Base-by-base conservation (phyloP, 1,140 invertebrate genomes). In the Batillaria attramentaria region DNA sequence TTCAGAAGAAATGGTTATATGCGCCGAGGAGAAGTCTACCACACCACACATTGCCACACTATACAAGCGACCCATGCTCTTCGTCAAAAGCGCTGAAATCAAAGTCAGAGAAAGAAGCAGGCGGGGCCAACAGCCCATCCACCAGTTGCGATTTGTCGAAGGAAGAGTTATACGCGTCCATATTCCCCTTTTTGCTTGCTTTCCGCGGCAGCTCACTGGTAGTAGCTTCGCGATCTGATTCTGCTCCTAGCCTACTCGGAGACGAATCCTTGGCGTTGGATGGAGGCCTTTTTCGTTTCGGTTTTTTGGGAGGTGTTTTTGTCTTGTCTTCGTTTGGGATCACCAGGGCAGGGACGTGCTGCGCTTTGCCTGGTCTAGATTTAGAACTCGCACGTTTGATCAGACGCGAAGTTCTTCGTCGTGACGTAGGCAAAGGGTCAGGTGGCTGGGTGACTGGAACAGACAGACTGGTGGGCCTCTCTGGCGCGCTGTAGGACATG, bases 271-370 rank as follows among this genome's bases (percentile, higher is more conserved):
- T 46, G 68, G n/a, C 68, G 68, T 70, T 70, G 28, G 68, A 70
- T 6, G 68, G 68, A 46, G 68, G 68, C 24, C 50, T 70, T 46
- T 31, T 70, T 31, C 68, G 68, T 42, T 70, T 46, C 41, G 68
- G 68, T 70, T 70, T 70, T 3, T n/a, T 3, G 20, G 68, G 68
- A 6, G 68, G 42, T n/a, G 24, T 70, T 46, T 70, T 70, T 18
- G 43, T 43, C n/a, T 13, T n/a, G n/a, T n/a, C n/a, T n/a, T n/a
- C 4, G 18, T n/a, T 31, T 24, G 66, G 8, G 24, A 35, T 6
- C 18, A 2, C n/a, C n/a, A n/a, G n/a, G n/a, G n/a, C n/a, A n/a
- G n/a, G n/a, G n/a, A n/a, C n/a, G n/a, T n/a, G n/a, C n/a, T n/a
- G n/a, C n/a, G n/a, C n/a, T 41, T 41, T 69, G 20, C 16, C 35